Conservation (phyloP, 2,888 invertebrate genomes). For the Epinotia nisella region DNA sequence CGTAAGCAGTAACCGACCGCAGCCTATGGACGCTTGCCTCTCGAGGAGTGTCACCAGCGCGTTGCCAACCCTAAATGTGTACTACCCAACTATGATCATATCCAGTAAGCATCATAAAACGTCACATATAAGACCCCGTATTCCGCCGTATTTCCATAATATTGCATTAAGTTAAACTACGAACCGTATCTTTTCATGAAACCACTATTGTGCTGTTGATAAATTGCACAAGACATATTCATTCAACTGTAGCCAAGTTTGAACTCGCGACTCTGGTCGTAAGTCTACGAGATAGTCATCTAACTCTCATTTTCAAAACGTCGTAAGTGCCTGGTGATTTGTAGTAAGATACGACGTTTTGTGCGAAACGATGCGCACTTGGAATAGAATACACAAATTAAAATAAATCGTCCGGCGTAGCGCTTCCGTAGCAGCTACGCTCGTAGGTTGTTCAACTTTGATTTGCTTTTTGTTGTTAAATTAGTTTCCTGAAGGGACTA, state of each 20-base stretch:
- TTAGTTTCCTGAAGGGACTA: constrained; percentile 2
- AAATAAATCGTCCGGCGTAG: constrained; percentile 40
- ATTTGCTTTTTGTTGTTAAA: constrained; percentile 13
- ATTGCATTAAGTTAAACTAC: constrained; percentile 6
- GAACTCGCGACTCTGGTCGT: constrained; percentile 36
- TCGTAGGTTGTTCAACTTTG: constrained; percentile 17
- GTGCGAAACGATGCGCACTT: not conserved
- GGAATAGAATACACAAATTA: constrained; percentile 43
- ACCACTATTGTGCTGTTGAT: constrained; percentile 12
- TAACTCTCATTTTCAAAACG: not conserved
- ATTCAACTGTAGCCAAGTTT: constrained; percentile 34
- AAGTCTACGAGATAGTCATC: constrained; percentile 42
- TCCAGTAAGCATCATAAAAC: not conserved
- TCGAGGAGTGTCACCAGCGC: no score
- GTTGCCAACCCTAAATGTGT: not conserved
- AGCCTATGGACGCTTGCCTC: no score
- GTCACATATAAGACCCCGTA: not conserved
- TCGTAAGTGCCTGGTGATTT: not conserved
- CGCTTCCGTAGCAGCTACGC: constrained; percentile 24
- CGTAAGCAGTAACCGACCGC: no score
- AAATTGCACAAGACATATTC: constrained; percentile 36
- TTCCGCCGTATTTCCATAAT: not conserved
- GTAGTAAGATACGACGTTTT: not conserved
- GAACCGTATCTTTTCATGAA: constrained; percentile 11
- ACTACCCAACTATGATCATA: no score